Percentiles rank a stretch among this genome's conserved stretches.
Conservation (phyloP, 2,888 invertebrate species). For the Caenorhabditis doughertyi region DNA sequence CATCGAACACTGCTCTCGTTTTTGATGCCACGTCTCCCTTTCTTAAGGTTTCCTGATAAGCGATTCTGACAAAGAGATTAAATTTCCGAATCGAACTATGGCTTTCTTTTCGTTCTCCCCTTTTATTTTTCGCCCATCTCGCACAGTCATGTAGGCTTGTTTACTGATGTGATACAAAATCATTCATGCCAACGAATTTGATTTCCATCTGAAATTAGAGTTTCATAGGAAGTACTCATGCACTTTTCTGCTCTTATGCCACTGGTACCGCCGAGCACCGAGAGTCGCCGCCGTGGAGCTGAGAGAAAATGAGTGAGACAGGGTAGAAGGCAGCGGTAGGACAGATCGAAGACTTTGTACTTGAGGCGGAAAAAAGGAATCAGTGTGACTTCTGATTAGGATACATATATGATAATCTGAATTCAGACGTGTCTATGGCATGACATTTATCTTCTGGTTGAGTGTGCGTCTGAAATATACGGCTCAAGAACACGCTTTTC, state of each 20-base stretch:
- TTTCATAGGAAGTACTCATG: constrained; percentile 17
- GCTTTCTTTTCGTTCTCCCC: constrained; percentile 1
- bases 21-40: constrained; percentile 13
- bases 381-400: background rate
- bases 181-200: background rate
- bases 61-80: constrained; percentile 36
- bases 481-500: no score
- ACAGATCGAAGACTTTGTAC: constrained; percentile 37
- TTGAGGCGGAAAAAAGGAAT: background rate
- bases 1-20: constrained; percentile 49
- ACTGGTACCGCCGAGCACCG: constrained; percentile 57
- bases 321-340: background rate
- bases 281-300: constrained; percentile 15
- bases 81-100: constrained; percentile 17
- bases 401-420: background rate
- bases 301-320: constrained; percentile 17
- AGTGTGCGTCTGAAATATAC: background rate
- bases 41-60: constrained; percentile 31
- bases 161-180: background rate
- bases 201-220: constrained; percentile 13
- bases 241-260: constrained; percentile 20
- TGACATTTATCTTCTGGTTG: background rate
- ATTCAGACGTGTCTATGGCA: background rate
- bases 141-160: constrained; percentile 2
- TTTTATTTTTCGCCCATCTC: background rate